Base-by-base conservation (phyloP, 2,113 vertebrate species). In the Macrotis lagotis region DNA sequence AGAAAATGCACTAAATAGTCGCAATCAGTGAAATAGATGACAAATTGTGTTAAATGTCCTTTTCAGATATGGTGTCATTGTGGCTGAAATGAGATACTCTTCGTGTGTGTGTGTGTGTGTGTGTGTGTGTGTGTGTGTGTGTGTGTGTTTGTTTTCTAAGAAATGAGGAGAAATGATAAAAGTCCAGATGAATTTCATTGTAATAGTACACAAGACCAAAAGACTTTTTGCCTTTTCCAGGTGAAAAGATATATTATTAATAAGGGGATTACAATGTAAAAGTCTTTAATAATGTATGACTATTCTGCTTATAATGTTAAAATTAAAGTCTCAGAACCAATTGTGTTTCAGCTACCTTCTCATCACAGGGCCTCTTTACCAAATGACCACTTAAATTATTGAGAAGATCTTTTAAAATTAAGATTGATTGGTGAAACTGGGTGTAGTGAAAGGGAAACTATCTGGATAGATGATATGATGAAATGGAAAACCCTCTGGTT, bases 21-120 rank as follows among this genome's bases (percentile, higher is more conserved):
- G 98, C 98, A 98, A 98, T 98, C 98, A 98, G 98, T 93, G 98
- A 98, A 98, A 98, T 97, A 98, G 97, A 98, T 95, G 95, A 98
- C 97, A 98, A 98, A 98, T 98, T 98, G 97, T 97, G 96, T 98
- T 97, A 98, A 98, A 98, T 98, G 98, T 97, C 96, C 92, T 50
- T 97, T 97, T 94, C 96, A 94, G 97, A 97, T 91, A 98, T 94
- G 97, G 94, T 90, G 97, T 96, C 97, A 95, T 52, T 91, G 50
- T 93, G 96, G 95, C 97, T 96, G 96, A 97, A 98, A 98, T 95
- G 97, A 96, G 98, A 89, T 96, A 97, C 94, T 2, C 90, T 95
- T 74, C 48, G 51, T 24, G 24, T 83, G 16, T 74, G 59, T n/a
- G 5, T 74, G 59, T 53, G 52, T 53, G 26, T 55, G 53, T 55